phyloP scores from a whole-genome alignment of 2,797 vertebrate genomes.

The Cheirogaleus major region DNA sequence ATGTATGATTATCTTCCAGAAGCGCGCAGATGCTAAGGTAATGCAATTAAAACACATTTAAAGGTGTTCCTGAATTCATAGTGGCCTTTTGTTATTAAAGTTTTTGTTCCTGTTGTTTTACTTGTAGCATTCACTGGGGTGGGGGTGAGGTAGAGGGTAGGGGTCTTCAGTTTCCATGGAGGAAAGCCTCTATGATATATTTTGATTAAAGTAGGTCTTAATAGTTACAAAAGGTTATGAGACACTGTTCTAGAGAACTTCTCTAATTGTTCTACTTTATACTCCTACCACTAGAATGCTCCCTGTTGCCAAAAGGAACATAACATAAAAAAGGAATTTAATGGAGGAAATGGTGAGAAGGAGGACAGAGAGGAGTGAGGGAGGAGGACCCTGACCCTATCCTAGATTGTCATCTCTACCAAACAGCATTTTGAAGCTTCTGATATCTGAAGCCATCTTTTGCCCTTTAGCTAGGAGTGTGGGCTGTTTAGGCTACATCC shows the following conservation, averaged over 20 bases:
- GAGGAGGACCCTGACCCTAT: not conserved
- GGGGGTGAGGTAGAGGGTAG: not conserved
- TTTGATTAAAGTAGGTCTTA: not conserved
- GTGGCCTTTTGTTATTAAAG: not conserved
- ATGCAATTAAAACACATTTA: not conserved
- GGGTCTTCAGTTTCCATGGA: not conserved
- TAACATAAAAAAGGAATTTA: not conserved
- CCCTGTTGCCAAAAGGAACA: not conserved
- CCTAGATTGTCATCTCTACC: not conserved
- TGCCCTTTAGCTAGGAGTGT: not conserved
- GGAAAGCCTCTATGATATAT: not conserved
- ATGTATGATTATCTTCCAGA: not conserved
- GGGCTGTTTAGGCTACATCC: not conserved
- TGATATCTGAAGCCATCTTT: not conserved
- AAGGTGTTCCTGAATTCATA: not conserved
- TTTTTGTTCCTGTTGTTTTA: not conserved
- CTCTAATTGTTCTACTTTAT: not conserved
- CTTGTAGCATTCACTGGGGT: not conserved
- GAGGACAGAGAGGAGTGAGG: not conserved
- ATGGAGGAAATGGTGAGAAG: not conserved
- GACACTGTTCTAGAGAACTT: constrained; percentile 16
- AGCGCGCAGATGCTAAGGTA: not conserved
- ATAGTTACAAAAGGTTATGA: not conserved
- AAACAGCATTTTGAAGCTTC: not conserved
- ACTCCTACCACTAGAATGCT: not conserved